Evolutionary conservation across 1,140 invertebrate species (phyloP).

Genomic region (Augochlora pura): DNA sequence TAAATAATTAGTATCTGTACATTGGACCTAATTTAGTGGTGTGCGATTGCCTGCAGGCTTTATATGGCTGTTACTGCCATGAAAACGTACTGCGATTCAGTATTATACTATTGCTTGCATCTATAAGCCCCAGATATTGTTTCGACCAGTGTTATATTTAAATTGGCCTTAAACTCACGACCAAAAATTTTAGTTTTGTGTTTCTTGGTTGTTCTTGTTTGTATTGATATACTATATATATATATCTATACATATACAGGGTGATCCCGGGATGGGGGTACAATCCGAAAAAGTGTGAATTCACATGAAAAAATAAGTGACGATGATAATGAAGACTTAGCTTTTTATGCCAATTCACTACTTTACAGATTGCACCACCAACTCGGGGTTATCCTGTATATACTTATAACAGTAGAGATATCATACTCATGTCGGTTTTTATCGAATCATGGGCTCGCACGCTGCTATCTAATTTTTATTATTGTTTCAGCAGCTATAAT

Average conservation of each 20-base stretch:
- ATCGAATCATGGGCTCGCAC: slow-evolving; percentile 72
- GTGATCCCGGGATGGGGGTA: too few relatives aligned
- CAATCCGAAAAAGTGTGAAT: too few relatives aligned
- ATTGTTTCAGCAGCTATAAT: slow-evolving; percentile 79
- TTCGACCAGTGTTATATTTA: slow-evolving; percentile 52
- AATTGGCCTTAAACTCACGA: slow-evolving; percentile 58
- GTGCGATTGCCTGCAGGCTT: slow-evolving; percentile 73
- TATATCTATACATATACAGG: neutral
- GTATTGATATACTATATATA: slow-evolving; percentile 37
- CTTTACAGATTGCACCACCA: too few relatives aligned
- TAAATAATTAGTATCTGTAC: slow-evolving; percentile 64
- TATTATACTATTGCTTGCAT: slow-evolving; percentile 61
- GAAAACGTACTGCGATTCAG: slow-evolving; percentile 52
- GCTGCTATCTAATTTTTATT: slow-evolving; percentile 76
- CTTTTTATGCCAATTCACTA: too few relatives aligned
- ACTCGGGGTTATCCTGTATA: too few relatives aligned
- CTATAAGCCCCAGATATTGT: slow-evolving; percentile 58
- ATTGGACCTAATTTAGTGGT: slow-evolving; percentile 70
- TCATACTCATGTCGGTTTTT: slow-evolving; percentile 57
- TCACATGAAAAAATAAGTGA: too few relatives aligned
- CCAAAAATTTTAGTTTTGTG: slow-evolving; percentile 55
- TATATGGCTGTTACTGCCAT: slow-evolving; percentile 54
- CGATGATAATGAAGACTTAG: too few relatives aligned
- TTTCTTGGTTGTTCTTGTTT: slow-evolving; percentile 59
- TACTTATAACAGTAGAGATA: slow-evolving; percentile 40